Percentiles rank a stretch among this genome's conserved stretches.
Evolutionary conservation across 92 coral and sea anemone genomes (phyloP).

Genomic region (Ricordea florida): DNA sequence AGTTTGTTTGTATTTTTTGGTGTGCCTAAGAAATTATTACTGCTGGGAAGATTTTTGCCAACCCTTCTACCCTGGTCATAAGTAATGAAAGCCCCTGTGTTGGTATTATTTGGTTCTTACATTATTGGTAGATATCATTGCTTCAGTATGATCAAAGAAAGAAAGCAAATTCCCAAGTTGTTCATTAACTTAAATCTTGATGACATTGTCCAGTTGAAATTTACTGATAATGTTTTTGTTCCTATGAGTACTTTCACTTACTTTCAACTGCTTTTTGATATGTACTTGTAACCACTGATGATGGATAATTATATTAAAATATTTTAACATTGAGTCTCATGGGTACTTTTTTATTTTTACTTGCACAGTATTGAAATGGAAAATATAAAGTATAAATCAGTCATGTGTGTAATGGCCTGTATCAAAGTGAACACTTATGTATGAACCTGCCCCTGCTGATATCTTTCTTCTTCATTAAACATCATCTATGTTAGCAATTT

Average conservation of each 20-base stretch:
- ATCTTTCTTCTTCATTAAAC: slow-evolving; percentile 1
- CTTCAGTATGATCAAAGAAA: too few relatives aligned
- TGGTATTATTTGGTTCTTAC: too few relatives aligned
- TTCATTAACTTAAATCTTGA: too few relatives aligned
- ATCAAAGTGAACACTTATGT: background rate
- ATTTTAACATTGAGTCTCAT: slow-evolving; percentile 1
- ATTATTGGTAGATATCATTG: too few relatives aligned
- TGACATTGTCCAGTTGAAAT: slow-evolving; percentile 10
- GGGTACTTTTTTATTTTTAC: background rate
- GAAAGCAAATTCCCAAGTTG: slow-evolving; percentile 17
- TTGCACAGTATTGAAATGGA: background rate
- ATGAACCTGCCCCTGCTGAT: too few relatives aligned
- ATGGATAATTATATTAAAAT: slow-evolving; percentile 11
- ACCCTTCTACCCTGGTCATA: too few relatives aligned
- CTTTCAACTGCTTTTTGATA: slow-evolving; percentile 2
- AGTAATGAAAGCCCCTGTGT: too few relatives aligned
- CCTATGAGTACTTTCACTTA: slow-evolving; percentile 1
- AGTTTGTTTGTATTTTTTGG: too few relatives aligned
- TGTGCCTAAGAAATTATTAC: too few relatives aligned
- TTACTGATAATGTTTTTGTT: slow-evolving; percentile 2
- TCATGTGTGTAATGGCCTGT: background rate
- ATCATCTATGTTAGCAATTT: too few relatives aligned
- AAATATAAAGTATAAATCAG: slow-evolving; percentile 1
- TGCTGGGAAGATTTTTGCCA: too few relatives aligned
- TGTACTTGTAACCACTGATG: background rate